These are phyloP conservation scores for Neria commutata DNA, from an alignment of 2,888 invertebrate genomes.

Conservation along the genomic window DNA sequence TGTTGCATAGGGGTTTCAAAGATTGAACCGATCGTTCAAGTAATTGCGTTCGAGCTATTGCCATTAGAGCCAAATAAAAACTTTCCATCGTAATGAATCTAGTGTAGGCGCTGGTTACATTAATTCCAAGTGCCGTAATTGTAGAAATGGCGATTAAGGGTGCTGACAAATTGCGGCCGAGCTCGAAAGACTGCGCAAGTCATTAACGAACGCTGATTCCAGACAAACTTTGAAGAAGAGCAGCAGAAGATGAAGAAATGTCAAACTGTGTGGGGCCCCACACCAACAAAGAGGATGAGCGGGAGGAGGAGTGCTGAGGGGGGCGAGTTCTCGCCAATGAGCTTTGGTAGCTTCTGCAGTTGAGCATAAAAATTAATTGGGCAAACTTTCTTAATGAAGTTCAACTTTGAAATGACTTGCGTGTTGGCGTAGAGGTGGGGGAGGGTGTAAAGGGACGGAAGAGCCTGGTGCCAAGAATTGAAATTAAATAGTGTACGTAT, in stretches of 20 bases:
- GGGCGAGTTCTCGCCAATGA: neutral
- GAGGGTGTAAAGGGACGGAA: neutral
- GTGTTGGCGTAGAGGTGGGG: neutral
- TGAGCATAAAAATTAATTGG: constrained; percentile 2
- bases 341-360: neutral
- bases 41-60: no score
- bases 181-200: neutral
- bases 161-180: no score
- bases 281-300: neutral
- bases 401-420: neutral
- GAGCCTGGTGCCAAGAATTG: neutral
- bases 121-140: no score
- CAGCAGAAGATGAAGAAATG: neutral
- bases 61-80: no score
- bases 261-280: neutral
- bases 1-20: no score
- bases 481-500: neutral
- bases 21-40: no score
- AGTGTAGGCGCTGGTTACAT: no score
- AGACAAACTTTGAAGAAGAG: neutral
- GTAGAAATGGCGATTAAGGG: no score
- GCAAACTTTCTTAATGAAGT: constrained; percentile 1
- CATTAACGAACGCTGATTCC: neutral
- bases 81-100: no score
- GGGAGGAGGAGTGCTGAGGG: neutral